Evolutionary conservation across 2,113 vertebrate species (phyloP), one percentile per base, ranked within the genome.

Genomic region (Neodontobutis hainanensis): DNA sequence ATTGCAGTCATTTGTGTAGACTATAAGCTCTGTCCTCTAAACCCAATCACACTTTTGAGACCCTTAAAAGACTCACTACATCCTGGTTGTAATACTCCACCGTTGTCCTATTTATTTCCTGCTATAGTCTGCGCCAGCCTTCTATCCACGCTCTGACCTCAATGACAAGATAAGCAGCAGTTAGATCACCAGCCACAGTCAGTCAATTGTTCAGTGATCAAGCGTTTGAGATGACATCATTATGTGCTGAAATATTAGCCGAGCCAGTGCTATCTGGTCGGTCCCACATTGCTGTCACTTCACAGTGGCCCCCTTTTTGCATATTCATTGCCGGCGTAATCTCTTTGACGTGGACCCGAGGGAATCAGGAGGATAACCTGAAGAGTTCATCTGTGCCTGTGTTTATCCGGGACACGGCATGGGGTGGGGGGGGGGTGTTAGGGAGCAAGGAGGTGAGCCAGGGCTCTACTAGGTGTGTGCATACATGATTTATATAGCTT

Each of bases 401-500:
- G 87, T 90, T 87, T 85, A 89, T 90, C 80, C 77, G 61, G 45
- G 85, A 75, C 11, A 16, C 56, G 5, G 76, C 65, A 53, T 53
- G 38, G 38, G 36, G 6, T 11, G 44, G 76, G 72, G 71, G 70
- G 83, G 57, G 65, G 80, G 60, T 75, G 86, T 73, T 65, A 64
- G 65, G 90, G 80, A 79, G 78, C 49, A 27, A 68, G 73, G 79
- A 34, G 52, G 70, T 66, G 45, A 65, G 85, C 65, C 62, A 40
- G 64, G 80, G 85, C 87, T 90, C 83, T 88, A 69, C 78, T 61
- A 65, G 75, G 58, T 88, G 89, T 91, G 86, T 78, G 85, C 88
- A 90, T 90, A 87, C 90, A 92, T 92, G 89, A 92, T 91, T 92
- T 88, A 92, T 88, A 73, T 55, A 65, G 78, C 80, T 89, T 91